Percentiles rank a stretch among this genome's conserved stretches.
phyloP scores from a whole-genome alignment of 2,888 invertebrate species.

The Hyles lineata region DNA sequence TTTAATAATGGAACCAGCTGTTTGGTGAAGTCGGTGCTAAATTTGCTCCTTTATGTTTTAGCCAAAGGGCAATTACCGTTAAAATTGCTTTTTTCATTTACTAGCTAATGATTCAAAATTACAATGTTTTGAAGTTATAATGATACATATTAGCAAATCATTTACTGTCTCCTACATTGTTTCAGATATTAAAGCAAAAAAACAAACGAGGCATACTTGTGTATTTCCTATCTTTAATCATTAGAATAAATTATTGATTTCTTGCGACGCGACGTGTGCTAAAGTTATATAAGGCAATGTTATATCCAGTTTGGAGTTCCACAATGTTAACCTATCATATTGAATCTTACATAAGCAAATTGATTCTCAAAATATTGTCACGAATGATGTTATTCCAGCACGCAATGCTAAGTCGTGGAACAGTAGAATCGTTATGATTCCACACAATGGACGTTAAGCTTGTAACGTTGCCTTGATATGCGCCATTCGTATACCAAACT shows the following conservation, averaged over 20 bases:
- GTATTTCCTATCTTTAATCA: neutral
- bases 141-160: no score
- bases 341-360: slow-evolving; percentile 7
- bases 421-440: slow-evolving; percentile 44
- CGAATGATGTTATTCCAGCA: slow-evolving; percentile 38
- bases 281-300: neutral
- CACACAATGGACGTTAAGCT: slow-evolving; percentile 57
- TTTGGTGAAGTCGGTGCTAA: neutral
- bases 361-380: slow-evolving; percentile 1
- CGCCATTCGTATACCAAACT: slow-evolving; percentile 46
- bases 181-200: no score
- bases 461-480: slow-evolving; percentile 40
- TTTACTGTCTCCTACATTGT: no score
- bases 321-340: neutral
- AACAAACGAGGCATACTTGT: no score
- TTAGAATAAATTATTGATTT: no score
- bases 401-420: slow-evolving; percentile 51
- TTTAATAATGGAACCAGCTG: neutral
- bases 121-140: no score
- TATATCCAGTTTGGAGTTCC: neutral
- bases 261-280: neutral
- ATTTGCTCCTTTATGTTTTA: no score
- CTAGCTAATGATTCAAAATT: no score
- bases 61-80: no score
- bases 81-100: no score